Conservation (phyloP, 1,140 invertebrate genomes). For the Rhagoletis zephyria region DNA sequence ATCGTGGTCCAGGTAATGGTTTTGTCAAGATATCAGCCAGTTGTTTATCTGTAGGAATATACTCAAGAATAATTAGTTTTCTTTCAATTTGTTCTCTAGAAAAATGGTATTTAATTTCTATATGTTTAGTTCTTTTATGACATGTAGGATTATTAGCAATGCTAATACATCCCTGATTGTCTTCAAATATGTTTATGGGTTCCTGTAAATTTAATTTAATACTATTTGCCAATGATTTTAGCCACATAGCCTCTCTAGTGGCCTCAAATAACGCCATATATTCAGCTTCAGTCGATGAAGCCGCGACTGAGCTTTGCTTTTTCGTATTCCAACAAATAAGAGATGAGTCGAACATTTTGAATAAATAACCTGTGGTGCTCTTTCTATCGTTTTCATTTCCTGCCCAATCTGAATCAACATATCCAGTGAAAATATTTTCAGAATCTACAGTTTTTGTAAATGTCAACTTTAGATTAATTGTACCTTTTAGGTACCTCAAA, state of each 20-base stretch:
- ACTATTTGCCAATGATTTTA: slow-evolving; percentile 56
- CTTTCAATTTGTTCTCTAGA: slow-evolving; percentile 55
- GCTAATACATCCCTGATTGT: slow-evolving; percentile 53
- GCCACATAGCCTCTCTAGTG: slow-evolving; percentile 60
- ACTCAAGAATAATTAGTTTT: slow-evolving; percentile 13
- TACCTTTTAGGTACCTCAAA: slow-evolving; percentile 60
- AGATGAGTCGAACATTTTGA: slow-evolving; percentile 61
- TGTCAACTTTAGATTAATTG: slow-evolving; percentile 56
- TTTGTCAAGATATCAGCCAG: slow-evolving; percentile 7
- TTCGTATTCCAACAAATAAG: slow-evolving; percentile 68
- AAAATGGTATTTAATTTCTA: slow-evolving; percentile 58
- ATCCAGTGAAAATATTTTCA: slow-evolving; percentile 56
- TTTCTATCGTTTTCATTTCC: slow-evolving; percentile 60
- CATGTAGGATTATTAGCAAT: slow-evolving; percentile 51
- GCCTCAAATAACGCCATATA: slow-evolving; percentile 67
- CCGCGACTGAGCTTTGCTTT: slow-evolving; percentile 65
- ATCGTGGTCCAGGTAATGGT: neutral
- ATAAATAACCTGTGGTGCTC: slow-evolving; percentile 61
- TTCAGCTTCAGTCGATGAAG: slow-evolving; percentile 62
- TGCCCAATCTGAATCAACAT: slow-evolving; percentile 62
- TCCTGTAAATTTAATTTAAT: slow-evolving; percentile 54
- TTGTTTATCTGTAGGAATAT: slow-evolving; percentile 7
- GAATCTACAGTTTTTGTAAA: slow-evolving; percentile 51
- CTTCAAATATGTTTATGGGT: slow-evolving; percentile 56
- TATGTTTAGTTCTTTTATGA: slow-evolving; percentile 54